A percentile compares a stretch with the other conserved stretches of the same genome.
Conservation (phyloP, 2,113 vertebrate species). For the Dipodomys spectabilis region DNA sequence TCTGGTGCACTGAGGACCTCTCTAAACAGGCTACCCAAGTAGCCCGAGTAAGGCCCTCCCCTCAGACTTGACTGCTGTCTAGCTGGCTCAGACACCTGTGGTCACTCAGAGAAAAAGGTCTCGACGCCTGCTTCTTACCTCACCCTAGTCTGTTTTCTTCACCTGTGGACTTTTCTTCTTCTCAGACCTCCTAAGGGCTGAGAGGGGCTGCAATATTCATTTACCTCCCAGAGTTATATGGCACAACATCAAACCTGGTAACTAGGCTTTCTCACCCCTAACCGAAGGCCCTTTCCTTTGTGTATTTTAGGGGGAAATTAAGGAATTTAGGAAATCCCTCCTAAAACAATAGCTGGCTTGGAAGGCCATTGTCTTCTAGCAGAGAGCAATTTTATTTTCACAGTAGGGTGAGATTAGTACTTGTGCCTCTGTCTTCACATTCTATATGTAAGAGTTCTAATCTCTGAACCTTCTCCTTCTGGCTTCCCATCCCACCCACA, state of each 20-base stretch:
- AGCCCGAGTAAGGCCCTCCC: background rate
- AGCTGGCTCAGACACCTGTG: background rate
- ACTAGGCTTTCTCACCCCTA: conserved; percentile 17
- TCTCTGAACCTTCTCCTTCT: background rate
- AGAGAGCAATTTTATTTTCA: conserved; percentile 38
- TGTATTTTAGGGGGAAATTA: conserved; percentile 72
- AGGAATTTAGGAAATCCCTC: conserved; percentile 68
- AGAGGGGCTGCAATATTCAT: background rate
- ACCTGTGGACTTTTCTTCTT: background rate
- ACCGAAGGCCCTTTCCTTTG: conserved; percentile 31
- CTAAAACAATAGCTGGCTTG: conserved; percentile 63
- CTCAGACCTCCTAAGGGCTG: background rate
- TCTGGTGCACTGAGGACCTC: background rate
- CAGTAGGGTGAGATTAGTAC: background rate
- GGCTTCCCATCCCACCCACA: conserved; percentile 56
- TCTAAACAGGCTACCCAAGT: background rate
- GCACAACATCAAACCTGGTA: background rate
- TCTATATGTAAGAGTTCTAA: conserved; percentile 36
- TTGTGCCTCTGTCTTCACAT: conserved; percentile 36
- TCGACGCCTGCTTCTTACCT: background rate
- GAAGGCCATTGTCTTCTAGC: conserved; percentile 36
- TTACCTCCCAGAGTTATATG: background rate
- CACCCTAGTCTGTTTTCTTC: background rate
- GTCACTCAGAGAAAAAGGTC: background rate
- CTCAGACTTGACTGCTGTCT: background rate